Percentiles rank a stretch among this genome's conserved stretches.
These are phyloP conservation scores for Dendrocincla tyrannina DNA, from an alignment of 2,797 vertebrate genomes.

Conservation along the genomic window DNA sequence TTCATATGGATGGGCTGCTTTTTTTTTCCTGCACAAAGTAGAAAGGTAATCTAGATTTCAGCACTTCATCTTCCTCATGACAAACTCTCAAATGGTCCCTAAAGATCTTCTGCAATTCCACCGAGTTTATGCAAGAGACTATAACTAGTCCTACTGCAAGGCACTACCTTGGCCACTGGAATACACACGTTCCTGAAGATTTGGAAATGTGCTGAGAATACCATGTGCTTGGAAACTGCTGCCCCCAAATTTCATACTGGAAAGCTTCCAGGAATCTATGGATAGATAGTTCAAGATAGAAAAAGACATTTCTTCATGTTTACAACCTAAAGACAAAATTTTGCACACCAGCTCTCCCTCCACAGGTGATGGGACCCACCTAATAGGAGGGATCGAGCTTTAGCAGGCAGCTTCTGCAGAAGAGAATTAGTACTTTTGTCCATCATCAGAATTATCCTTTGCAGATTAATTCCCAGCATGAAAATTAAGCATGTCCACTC, in stretches of 20 bases:
- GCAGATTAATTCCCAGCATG: not conserved
- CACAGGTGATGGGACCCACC: not conserved
- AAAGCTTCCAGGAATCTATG: not conserved
- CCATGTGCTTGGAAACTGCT: not conserved
- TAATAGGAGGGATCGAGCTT: not conserved
- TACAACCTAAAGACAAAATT: not conserved
- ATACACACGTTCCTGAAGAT: not conserved
- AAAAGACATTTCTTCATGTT: not conserved
- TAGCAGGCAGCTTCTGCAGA: not conserved
- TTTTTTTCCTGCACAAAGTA: not conserved
- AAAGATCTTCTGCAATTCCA: not conserved
- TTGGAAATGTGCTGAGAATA: not conserved
- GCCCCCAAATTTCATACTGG: not conserved
- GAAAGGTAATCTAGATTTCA: not conserved
- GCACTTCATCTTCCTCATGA: not conserved
- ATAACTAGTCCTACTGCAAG: not conserved
- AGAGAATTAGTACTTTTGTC: not conserved
- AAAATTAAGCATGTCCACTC: not conserved
- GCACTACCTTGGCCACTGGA: not conserved
- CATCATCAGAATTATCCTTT: not conserved
- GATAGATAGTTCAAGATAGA: not conserved
- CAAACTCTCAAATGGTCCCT: not conserved
- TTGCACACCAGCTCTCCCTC: not conserved
- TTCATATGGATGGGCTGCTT: slow-evolving; percentile 2
- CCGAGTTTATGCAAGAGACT: not conserved